Evolutionary conservation across 2,888 invertebrate species (phyloP).

Genomic region (Atrina japonica): DNA sequence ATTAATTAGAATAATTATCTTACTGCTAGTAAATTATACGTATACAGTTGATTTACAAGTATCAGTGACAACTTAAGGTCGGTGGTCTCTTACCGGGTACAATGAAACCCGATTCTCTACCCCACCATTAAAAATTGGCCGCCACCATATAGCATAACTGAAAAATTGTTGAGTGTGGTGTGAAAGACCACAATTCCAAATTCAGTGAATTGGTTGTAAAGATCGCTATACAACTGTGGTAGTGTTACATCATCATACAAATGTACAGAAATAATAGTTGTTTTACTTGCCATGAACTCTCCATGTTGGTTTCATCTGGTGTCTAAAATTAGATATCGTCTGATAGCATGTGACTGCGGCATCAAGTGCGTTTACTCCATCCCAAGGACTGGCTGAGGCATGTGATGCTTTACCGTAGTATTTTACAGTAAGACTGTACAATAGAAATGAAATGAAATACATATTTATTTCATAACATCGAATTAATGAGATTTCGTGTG

Average conservation of each 20-base stretch:
- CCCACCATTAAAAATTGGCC: too few relatives aligned
- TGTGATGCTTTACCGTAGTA: constrained; percentile 60
- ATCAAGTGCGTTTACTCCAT: constrained; percentile 79
- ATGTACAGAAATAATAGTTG: not conserved
- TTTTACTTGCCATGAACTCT: constrained; percentile 72
- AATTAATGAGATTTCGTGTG: not conserved
- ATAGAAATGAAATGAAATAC: constrained; percentile 3
- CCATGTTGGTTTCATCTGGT: constrained; percentile 78
- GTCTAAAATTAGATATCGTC: constrained; percentile 72
- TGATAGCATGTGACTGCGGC: constrained; percentile 78
- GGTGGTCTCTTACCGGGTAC: too few relatives aligned
- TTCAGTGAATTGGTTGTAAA: not conserved
- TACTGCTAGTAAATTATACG: too few relatives aligned
- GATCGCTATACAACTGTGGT: not conserved
- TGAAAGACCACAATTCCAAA: not conserved
- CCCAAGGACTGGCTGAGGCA: constrained; percentile 68
- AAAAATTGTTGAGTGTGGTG: not conserved
- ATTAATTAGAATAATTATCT: too few relatives aligned
- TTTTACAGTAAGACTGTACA: constrained; percentile 42
- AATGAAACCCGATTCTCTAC: too few relatives aligned
- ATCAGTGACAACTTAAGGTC: too few relatives aligned
- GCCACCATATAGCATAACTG: too few relatives aligned
- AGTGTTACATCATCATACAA: too few relatives aligned
- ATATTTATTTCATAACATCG: not conserved
- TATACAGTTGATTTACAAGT: too few relatives aligned